Evolutionary conservation across 1,140 invertebrate species (phyloP).

Genomic region (Drosophila tristis): DNA sequence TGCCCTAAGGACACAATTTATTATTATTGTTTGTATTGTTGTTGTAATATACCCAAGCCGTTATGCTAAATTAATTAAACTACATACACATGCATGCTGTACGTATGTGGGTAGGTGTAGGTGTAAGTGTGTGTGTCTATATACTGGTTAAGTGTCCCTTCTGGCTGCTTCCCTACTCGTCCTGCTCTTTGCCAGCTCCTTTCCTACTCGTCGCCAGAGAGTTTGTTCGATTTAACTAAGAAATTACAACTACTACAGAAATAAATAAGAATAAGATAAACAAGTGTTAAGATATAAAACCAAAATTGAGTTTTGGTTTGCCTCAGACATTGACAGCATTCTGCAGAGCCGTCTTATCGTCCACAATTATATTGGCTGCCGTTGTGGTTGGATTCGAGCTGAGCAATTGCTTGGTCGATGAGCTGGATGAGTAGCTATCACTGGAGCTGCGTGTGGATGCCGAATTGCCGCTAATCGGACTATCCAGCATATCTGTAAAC

Average conservation of each 20-base stretch:
- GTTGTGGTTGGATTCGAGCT: slow-evolving; percentile 84
- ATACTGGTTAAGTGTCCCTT: slow-evolving; percentile 47
- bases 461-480: slow-evolving; percentile 86
- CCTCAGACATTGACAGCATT: slow-evolving; percentile 80
- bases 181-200: not conserved
- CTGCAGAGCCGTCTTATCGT: slow-evolving; percentile 78
- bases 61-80: slow-evolving; percentile 48
- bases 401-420: slow-evolving; percentile 88
- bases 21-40: slow-evolving; percentile 29
- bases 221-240: slow-evolving; percentile 45
- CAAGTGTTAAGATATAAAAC: not conserved
- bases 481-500: slow-evolving; percentile 85
- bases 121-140: slow-evolving; percentile 11
- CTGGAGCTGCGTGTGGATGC: slow-evolving; percentile 89
- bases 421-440: slow-evolving; percentile 90
- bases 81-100: slow-evolving; percentile 40
- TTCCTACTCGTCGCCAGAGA: not conserved
- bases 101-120: slow-evolving; percentile 18
- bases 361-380: slow-evolving; percentile 80
- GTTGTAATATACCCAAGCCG: slow-evolving; percentile 51
- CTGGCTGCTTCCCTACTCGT: not conserved
- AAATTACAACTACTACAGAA: slow-evolving; percentile 44
- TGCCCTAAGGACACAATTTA: slow-evolving; percentile 9
- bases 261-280: not conserved
- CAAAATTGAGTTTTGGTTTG: slow-evolving; percentile 12